These are phyloP conservation scores for Aphidius colemani DNA, from an alignment of 2,888 invertebrate genomes.

Conservation along the genomic window DNA sequence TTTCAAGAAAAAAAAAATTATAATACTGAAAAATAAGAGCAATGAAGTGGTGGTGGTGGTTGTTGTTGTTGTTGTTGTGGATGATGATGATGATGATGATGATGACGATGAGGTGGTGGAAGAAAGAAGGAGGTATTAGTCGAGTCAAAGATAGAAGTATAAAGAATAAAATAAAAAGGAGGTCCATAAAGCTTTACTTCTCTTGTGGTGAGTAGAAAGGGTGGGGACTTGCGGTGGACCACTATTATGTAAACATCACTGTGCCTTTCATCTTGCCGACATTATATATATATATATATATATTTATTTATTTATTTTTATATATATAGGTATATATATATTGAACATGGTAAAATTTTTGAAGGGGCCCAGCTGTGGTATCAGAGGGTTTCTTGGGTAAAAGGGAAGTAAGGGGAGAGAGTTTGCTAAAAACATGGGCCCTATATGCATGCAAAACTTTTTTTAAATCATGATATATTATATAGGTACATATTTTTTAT, in stretches of 20 bases:
- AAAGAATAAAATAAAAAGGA: too few relatives aligned
- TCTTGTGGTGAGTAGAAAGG: conserved; percentile 26
- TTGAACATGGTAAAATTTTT: not conserved
- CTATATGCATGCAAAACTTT: too few relatives aligned
- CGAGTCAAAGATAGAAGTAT: conserved; percentile 21
- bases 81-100: conserved; percentile 5
- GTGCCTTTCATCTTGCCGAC: conserved; percentile 69
- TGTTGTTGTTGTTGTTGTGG: conserved; percentile 9
- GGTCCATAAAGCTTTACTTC: not conserved
- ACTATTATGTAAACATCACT: conserved; percentile 73
- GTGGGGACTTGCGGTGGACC: conserved; percentile 63
- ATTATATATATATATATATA: not conserved
- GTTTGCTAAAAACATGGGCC: too few relatives aligned
- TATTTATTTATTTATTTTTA: not conserved
- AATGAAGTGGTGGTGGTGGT: not conserved
- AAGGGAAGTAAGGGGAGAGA: too few relatives aligned
- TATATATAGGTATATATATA: not conserved
- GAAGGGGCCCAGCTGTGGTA: conserved; percentile 28
- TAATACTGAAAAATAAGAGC: not conserved
- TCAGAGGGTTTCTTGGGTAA: too few relatives aligned
- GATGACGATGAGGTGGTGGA: conserved; percentile 8
- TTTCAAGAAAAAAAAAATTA: too few relatives aligned
- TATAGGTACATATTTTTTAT: too few relatives aligned
- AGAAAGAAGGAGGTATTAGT: conserved; percentile 24
- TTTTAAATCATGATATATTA: too few relatives aligned